These are phyloP conservation scores for Phymanthus crucifer DNA, from an alignment of 92 coral and sea anemone species.

Conservation along the genomic window DNA sequence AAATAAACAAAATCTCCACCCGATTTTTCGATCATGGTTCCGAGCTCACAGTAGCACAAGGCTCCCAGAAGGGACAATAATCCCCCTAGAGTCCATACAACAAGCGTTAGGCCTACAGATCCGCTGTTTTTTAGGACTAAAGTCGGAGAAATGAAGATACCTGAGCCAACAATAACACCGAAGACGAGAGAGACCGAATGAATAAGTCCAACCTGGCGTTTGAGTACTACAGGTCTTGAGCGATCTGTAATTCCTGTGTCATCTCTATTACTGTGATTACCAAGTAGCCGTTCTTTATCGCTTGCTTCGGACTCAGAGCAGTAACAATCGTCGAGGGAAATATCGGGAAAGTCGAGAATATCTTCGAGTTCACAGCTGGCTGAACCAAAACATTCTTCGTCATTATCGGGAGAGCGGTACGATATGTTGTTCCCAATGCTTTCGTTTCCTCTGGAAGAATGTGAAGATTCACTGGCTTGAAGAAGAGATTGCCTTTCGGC, in stretches of 20 bases:
- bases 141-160: constrained; percentile 73
- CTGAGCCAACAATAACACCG: constrained; percentile 73
- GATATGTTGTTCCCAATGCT: background rate
- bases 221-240: constrained; percentile 37
- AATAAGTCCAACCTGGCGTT: constrained; percentile 55
- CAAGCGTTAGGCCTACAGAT: constrained; percentile 63
- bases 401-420: background rate
- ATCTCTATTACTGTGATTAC: background rate
- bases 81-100: constrained; percentile 69
- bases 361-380: background rate
- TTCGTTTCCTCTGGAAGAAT: background rate
- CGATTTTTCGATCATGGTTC: constrained; percentile 68
- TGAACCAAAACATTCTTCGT: background rate
- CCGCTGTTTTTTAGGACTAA: constrained; percentile 63
- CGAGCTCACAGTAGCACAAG: constrained; percentile 72
- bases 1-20: constrained; percentile 76
- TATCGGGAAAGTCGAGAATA: constrained; percentile 26
- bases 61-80: constrained; percentile 60
- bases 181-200: constrained; percentile 64
- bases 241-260: background rate
- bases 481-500: constrained; percentile 3
- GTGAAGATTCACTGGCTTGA: background rate
- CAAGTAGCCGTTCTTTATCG: constrained; percentile 29
- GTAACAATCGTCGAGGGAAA: constrained; percentile 2
- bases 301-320: constrained; percentile 25